Conservation (phyloP, 1,140 invertebrate species). For the Atopsyche davidsoni region DNA sequence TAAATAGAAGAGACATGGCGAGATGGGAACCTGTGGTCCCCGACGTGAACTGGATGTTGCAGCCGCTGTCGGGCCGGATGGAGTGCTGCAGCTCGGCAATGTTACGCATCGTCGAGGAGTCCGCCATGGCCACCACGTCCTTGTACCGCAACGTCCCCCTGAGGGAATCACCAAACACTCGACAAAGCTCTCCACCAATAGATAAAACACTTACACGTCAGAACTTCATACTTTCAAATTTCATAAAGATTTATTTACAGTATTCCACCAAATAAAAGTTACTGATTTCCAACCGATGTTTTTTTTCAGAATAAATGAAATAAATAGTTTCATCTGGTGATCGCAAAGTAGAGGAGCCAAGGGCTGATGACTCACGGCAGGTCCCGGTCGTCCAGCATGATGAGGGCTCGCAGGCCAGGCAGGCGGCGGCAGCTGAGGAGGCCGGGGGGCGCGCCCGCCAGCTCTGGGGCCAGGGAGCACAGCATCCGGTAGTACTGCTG, state of each 20-base stretch:
- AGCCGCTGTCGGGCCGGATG: constrained; percentile 61
- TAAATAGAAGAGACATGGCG: no score
- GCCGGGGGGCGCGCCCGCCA: constrained; percentile 38
- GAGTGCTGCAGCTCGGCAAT: constrained; percentile 42
- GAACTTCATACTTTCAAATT: not conserved
- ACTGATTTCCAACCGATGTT: no score
- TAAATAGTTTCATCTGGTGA: no score
- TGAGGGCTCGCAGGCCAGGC: constrained; percentile 45
- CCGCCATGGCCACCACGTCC: constrained; percentile 48
- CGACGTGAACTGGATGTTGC: constrained; percentile 85
- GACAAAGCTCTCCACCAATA: no score
- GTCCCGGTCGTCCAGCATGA: constrained; percentile 45
- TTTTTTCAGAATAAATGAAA: no score
- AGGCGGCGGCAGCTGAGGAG: constrained; percentile 35
- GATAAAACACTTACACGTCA: not conserved
- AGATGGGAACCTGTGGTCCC: constrained; percentile 64
- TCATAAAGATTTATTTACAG: no score
- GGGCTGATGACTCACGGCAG: constrained; percentile 49
- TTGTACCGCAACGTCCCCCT: constrained; percentile 58
- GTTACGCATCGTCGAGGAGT: constrained; percentile 30
- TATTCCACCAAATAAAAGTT: no score
- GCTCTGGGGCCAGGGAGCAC: constrained; percentile 46
- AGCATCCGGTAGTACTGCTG: constrained; percentile 71
- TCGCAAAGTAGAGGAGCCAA: no score
- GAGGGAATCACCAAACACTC: constrained; percentile 33